Evolutionary conservation across 1,140 invertebrate species (phyloP), one percentile per base, ranked within the genome.

Genomic region (Hyposmocoma kahamanoa): DNA sequence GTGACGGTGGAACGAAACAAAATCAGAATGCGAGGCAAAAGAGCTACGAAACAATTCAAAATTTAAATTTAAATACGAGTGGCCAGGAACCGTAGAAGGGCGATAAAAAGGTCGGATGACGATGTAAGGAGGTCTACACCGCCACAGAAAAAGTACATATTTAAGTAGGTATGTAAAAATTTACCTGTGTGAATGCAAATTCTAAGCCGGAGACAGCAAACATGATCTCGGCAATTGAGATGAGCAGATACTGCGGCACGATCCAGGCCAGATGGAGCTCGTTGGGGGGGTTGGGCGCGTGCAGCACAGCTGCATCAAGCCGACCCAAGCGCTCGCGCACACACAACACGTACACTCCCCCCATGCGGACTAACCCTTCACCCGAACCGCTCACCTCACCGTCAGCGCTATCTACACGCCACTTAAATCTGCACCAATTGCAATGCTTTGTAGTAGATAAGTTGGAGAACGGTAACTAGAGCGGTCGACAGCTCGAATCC

Each of bases 201-300:
- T 97, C 93, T 0, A 98, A 83, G 5, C 96, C 97, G 0, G 96
- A 97, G 1, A 98, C 91, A 0, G 95, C 96, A 73, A 97, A 97
- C 90, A 98, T 93, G 11, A 98, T 87, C 59, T 89, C 89, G 0
- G 90, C 96, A n/a, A 92, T 81, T 0, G 96, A 97, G 30, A 98
- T 91, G 0, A 97, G 82, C 13, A 97, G 68, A 72, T 97, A 96
- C 73, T 97, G 96, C 0, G 96, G 95, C n/a, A 97, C 75, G 49
- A 97, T 89, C 92, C 92, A 95, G 0, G 95, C 71, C 47, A 97
- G 94, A 41, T 92, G 91, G 11, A 97, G 72, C 0, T 89, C 89
- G 61, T 94, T 96, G 1, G 92, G 89, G 10, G 86, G 62, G 3
- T 93, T 92, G 0, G 94, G 69, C 1, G 76, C 74, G 46, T 84